Base-by-base conservation (phyloP, 2,888 invertebrate genomes). In the Folsomia candida region DNA sequence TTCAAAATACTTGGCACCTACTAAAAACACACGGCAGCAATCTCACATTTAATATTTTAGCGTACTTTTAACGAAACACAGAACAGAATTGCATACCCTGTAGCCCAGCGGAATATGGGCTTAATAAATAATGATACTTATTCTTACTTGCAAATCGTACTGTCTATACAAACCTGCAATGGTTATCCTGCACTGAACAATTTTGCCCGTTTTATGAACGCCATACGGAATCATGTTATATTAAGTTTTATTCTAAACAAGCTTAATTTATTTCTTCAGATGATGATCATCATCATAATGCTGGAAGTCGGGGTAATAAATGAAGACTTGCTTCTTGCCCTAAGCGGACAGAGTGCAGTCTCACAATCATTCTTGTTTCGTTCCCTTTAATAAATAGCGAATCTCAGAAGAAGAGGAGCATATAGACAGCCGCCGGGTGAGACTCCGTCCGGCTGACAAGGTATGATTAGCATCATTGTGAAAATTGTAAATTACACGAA, bases 401-500 rank as follows among this genome's bases (percentile, higher is more conserved):
- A 37, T 37, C 37, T 37, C 4, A 9, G 37, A 4, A 37, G 37
- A 37, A 4, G 37, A 37, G 37, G 14, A 14, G 4, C 37, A 37
- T n/a, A n/a, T n/a, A n/a, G n/a, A n/a, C n/a, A 37, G 37, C 37
- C 37, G 37, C 37, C 37, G 37, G 37, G 37, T 37, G 37, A 4
- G 37, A 37, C 37, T 14, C 37, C 37, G 14, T 37, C 37, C 37
- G 54, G 6, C 22, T 54, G 54, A 54, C 54, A 54, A 54, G 54
- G 54, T 54, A 54, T 54, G 54, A 54, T 54, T 54, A 54, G 54
- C 54, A 54, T 54, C 54, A 54, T 22, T 54, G 54, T 54, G 22
- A 18, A 54, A 54, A 54, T 54, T 54, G 54, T 54, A 54, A 54
- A 54, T 54, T 54, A 54, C 54, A 54, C 22, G 54, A 20, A n/a